These are phyloP conservation scores for Drosophila santomea DNA, from an alignment of 1,140 invertebrate species.

Conservation along the genomic window DNA sequence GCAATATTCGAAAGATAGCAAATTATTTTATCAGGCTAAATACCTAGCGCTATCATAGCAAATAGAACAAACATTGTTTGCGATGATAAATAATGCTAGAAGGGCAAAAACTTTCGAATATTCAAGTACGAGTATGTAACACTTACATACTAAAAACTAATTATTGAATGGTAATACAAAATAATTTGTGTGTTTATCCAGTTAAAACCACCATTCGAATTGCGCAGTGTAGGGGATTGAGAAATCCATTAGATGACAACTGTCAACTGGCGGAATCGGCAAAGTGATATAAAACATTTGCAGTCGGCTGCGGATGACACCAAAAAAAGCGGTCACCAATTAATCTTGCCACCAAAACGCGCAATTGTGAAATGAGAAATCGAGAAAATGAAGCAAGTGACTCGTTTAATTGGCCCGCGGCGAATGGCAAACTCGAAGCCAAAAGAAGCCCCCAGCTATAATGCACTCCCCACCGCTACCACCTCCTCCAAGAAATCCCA, in stretches of 20 bases:
- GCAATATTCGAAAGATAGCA: not conserved
- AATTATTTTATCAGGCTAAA: not conserved
- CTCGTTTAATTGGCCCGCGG: slow-evolving; percentile 69
- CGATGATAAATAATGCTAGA: no score
- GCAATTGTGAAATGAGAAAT: slow-evolving; percentile 64
- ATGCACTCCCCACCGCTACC: slow-evolving; percentile 38
- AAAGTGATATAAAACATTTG: slow-evolving; percentile 17
- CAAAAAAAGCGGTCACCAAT: slow-evolving; percentile 53
- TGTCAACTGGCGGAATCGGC: slow-evolving; percentile 20
- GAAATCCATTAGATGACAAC: slow-evolving; percentile 33
- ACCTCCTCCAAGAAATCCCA: slow-evolving; percentile 19
- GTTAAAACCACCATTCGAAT: slow-evolving; percentile 28
- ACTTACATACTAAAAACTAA: not conserved
- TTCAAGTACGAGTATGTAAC: no score
- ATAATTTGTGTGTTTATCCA: not conserved
- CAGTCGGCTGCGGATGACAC: slow-evolving; percentile 40
- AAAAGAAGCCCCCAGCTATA: slow-evolving; percentile 57
- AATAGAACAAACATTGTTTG: no score
- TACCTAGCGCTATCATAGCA: no score
- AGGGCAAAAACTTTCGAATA: no score
- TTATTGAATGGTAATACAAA: not conserved
- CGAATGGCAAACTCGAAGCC: slow-evolving; percentile 28
- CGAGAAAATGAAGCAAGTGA: slow-evolving; percentile 70
- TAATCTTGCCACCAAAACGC: slow-evolving; percentile 55
- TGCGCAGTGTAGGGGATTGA: slow-evolving; percentile 15